Base-by-base conservation (phyloP, 2,888 invertebrate species). In the Hoplodrina ambigua region DNA sequence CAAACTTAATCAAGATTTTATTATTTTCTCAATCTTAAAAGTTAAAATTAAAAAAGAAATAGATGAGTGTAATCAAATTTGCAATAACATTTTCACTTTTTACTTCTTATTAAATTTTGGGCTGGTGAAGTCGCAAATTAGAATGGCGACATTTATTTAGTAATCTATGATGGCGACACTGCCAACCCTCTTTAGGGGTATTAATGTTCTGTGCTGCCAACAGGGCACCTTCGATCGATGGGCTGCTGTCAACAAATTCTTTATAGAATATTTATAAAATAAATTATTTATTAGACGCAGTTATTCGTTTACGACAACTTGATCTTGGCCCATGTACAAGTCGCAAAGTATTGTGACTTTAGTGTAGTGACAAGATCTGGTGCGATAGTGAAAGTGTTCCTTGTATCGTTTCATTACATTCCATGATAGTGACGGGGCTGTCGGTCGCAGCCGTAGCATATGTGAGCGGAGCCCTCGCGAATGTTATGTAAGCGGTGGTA, bases 191-290 rank as follows among this genome's bases (percentile, higher is more conserved):
- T n/a, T n/a, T n/a, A n/a, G n/a, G n/a, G n/a, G n/a, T n/a, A n/a
- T n/a, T n/a, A n/a, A n/a, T n/a, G n/a, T n/a, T n/a, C n/a, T n/a
- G n/a, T n/a, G n/a, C 92, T 94, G 95, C 96, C 96, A 96, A 96
- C 96, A 93, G 92, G 96, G 96, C 96, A 96, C 94, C 94, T 96
- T 94, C 95, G 95, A 95, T 96, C 96, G 94, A 95, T 95, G 94
- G 92, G 86, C 86, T 91, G 89, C 93, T 94, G 95, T 95, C 95
- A 95, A 94, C 89, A 92, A 90, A 88, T 91, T 91, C 82, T 88
- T 86, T 87, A 84, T 88, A 85, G 90, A 91, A 88, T 90, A 89
- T 87, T 88, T 89, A 85, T 85, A 88, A 88, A 91, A 87, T 88
- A 88, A 86, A 85, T 83, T 79, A 72, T 78, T 15, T 75, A 80